Percentiles rank a stretch among this genome's conserved stretches.
Evolutionary conservation across 2,113 vertebrate genomes (phyloP).

Genomic region (Callaeas wilsoni): DNA sequence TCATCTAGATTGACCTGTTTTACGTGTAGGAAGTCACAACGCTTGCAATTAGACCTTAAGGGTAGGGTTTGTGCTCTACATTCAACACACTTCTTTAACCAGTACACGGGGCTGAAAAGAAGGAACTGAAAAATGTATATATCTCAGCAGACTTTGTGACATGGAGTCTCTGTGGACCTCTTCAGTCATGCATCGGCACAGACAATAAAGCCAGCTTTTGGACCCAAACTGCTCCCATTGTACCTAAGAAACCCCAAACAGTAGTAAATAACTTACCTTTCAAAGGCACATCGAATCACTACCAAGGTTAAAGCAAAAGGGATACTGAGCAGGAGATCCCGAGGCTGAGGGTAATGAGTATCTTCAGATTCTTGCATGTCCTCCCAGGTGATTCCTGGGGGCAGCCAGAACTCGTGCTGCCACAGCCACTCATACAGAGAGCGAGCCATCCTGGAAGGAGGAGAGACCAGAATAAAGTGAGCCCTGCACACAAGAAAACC

Average conservation of each 20-base stretch:
- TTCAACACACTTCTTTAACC: not conserved
- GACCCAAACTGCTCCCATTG: not conserved
- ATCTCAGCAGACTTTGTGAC: not conserved
- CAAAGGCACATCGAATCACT: constrained; percentile 75
- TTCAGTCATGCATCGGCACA: not conserved
- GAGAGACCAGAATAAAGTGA: not conserved
- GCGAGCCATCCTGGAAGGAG: constrained; percentile 75
- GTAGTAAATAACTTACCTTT: constrained; percentile 76
- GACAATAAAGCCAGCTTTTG: not conserved
- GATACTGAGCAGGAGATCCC: constrained; percentile 76
- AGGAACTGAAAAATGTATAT: not conserved
- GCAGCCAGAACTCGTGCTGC: constrained; percentile 84
- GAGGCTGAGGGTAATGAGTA: constrained; percentile 73
- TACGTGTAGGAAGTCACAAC: not conserved
- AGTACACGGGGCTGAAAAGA: not conserved
- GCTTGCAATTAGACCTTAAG: not conserved
- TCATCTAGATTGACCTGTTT: not conserved
- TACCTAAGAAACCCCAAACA: not conserved
- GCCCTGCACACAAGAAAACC: not conserved
- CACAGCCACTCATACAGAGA: constrained; percentile 84
- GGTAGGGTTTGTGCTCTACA: not conserved
- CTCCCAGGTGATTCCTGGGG: constrained; percentile 80
- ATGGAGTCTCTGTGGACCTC: not conserved
- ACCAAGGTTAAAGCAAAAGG: constrained; percentile 81
- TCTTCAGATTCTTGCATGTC: constrained; percentile 74